Conservation (phyloP, 2,797 vertebrate genomes). For the Gambelia wislizenii region DNA sequence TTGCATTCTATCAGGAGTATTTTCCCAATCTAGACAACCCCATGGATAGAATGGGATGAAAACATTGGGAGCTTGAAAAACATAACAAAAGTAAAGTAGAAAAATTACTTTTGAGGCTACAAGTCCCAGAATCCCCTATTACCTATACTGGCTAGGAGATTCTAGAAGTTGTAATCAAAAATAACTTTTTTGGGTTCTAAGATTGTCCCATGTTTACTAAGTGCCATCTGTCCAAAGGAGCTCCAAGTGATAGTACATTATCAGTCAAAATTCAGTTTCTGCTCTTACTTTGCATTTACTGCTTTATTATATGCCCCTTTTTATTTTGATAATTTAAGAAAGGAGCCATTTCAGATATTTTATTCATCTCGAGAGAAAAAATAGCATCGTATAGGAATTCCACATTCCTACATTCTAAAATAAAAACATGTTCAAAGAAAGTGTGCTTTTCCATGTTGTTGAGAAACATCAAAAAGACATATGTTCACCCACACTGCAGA, state of each 20-base stretch:
- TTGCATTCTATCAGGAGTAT: no score
- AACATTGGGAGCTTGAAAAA: background rate
- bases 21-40: no score
- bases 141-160: no score
- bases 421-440: slow-evolving; percentile 57
- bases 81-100: background rate
- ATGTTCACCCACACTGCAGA: slow-evolving; percentile 43
- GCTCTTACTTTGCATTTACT: slow-evolving; percentile 25
- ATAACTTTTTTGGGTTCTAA: background rate
- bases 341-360: slow-evolving; percentile 13
- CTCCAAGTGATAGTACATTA: background rate
- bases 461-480: slow-evolving; percentile 63
- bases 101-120: no score
- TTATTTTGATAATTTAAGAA: slow-evolving; percentile 43
- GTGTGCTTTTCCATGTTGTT: slow-evolving; percentile 51
- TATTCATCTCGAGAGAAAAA: slow-evolving; percentile 34
- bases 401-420: slow-evolving; percentile 53
- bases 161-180: no score
- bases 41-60: background rate
- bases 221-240: background rate
- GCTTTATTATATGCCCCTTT: slow-evolving; percentile 12
- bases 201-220: background rate
- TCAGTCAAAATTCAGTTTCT: background rate
- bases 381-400: slow-evolving; percentile 28
- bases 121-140: no score